phyloP scores from a whole-genome alignment of 1,140 invertebrate genomes.

The Gyrodactylus salaris region DNA sequence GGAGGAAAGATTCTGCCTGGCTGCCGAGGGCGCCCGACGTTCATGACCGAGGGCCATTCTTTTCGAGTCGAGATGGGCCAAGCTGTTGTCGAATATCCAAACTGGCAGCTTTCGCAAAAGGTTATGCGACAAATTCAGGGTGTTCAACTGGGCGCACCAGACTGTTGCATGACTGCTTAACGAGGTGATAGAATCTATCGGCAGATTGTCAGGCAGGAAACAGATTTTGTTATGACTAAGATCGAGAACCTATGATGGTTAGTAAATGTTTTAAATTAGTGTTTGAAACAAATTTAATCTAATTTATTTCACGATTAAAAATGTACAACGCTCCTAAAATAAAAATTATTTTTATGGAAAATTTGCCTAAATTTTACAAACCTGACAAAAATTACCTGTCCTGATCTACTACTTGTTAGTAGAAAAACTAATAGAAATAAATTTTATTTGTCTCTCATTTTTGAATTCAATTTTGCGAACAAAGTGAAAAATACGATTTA shows the following conservation, averaged over 20 bases:
- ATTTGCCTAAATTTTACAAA: too few relatives aligned
- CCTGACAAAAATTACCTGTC: too few relatives aligned
- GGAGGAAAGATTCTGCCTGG: background rate
- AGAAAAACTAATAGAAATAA: too few relatives aligned
- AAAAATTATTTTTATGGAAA: too few relatives aligned
- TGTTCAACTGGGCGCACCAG: background rate
- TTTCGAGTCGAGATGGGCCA: background rate
- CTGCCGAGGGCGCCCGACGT: background rate
- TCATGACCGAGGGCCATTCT: background rate
- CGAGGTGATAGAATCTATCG: background rate
- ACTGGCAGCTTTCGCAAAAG: background rate
- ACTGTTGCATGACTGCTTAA: background rate
- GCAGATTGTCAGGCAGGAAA: background rate
- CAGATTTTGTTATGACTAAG: background rate
- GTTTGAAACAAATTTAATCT: background rate
- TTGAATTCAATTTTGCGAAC: too few relatives aligned
- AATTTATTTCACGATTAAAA: background rate
- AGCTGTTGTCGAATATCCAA: background rate
- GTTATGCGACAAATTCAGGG: background rate
- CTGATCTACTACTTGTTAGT: too few relatives aligned
- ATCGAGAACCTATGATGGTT: background rate
- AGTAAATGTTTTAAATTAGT: background rate
- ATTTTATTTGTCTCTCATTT: too few relatives aligned
- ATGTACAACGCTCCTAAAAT: too few relatives aligned
- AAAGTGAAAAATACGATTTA: too few relatives aligned